A percentile compares a stretch with the other conserved stretches of the same genome.
These are phyloP conservation scores for Enteromius anoplus DNA, from an alignment of 2,797 vertebrate genomes.

Conservation along the genomic window DNA sequence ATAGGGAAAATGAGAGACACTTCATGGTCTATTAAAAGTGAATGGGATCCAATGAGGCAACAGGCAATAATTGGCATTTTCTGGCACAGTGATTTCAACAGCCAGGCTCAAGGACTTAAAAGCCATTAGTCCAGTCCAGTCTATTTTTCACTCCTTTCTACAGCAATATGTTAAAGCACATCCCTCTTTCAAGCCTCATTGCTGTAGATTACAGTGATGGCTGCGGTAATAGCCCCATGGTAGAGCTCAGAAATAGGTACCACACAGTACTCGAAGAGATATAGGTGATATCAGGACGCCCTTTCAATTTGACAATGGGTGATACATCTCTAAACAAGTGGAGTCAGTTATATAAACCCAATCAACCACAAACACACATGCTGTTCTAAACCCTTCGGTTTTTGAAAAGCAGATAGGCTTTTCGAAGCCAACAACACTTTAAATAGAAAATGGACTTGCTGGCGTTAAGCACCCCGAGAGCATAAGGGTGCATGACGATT, in stretches of 20 bases:
- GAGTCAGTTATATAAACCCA: constrained; percentile 29
- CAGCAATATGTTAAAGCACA: constrained; percentile 58
- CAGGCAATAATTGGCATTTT: constrained; percentile 72
- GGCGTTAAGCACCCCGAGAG: not conserved
- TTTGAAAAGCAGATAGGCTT: not conserved
- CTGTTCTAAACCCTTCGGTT: not conserved
- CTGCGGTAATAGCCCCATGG: constrained; percentile 1
- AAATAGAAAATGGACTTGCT: not conserved
- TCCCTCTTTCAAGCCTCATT: constrained; percentile 58
- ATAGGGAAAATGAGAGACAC: constrained; percentile 72
- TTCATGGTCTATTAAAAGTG: constrained; percentile 78
- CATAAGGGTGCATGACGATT: constrained; percentile 33
- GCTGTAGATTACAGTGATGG: constrained; percentile 55
- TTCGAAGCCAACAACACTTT: constrained; percentile 12
- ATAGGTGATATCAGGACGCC: constrained; percentile 29
- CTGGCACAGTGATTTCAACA: constrained; percentile 60
- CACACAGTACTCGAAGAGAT: constrained; percentile 32
- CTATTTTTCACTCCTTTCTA: constrained; percentile 60
- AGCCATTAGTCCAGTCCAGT: constrained; percentile 57
- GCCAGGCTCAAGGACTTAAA: constrained; percentile 68
- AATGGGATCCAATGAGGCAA: constrained; percentile 74
- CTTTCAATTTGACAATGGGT: constrained; percentile 13
- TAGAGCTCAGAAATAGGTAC: constrained; percentile 1
- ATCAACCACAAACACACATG: constrained; percentile 5
- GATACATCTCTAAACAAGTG: constrained; percentile 39